Evolutionary conservation across 2,888 invertebrate species (phyloP), one percentile per base, ranked within the genome.

Genomic region (Aricia artaxerxes): DNA sequence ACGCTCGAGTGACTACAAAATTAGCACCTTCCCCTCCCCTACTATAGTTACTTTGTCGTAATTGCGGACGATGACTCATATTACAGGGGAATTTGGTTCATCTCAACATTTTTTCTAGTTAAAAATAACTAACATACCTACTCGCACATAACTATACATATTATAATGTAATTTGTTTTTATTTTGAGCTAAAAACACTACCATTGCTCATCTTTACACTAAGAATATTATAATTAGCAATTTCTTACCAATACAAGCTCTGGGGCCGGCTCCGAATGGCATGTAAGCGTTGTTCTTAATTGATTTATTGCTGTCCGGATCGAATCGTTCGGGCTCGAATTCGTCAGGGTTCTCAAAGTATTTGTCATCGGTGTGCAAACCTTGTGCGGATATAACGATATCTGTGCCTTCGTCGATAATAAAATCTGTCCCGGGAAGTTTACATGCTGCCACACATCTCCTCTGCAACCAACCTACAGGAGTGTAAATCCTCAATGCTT

Each of bases 371-470:
- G 77, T 79, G 9, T 84, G 84, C 40, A 85, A 64, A 0, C 77
- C 81, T 38, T 81, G 80, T 0, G 81, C 80, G 6, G 84, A 82
- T 16, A 85, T 81, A 6, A 82, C 11, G 0, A 84, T 60, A 13
- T 16, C 9, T 0, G 82, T 79, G n/a, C 82, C 83, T 72, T 82
- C 79, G 64, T 89, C 84, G n/a, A 92, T 90, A 0, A 88, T 90
- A 4, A 92, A 73, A 73, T 87, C 81, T 4, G 90, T 85, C 78
- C 90, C 91, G 1, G 92, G 91, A 69, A 92, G 83, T 2, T 89
- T 91, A 80, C 92, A 92, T 79, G 87, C 82, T 16, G 88, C 85
- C 31, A 86, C 84, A 80, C 92, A 92, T 85, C 84, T 86, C 81
- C 92, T 87, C 1, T 57, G 57, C 57, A 57, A 57, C 16, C 16